Conservation (phyloP, 2,113 vertebrate species). For the Coturnix japonica region DNA sequence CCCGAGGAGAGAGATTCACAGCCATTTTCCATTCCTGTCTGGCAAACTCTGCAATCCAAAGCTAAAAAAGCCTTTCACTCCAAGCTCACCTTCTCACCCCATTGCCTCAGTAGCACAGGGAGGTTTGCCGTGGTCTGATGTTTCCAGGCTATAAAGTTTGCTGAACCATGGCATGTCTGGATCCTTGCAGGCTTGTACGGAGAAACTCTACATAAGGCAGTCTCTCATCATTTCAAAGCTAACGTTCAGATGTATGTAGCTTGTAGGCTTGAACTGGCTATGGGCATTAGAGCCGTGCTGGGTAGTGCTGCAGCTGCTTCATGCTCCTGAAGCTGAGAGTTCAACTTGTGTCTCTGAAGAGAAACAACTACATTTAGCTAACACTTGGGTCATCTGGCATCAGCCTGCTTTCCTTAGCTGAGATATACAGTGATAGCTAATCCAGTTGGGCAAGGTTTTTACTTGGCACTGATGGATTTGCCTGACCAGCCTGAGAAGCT, state of each 20-base stretch:
- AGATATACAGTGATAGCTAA: neutral
- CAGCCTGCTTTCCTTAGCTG: neutral
- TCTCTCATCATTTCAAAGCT: neutral
- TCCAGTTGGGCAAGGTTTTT: constrained; percentile 18
- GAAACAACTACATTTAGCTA: neutral
- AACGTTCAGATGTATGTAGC: neutral
- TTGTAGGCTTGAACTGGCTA: neutral
- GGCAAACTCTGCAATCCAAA: neutral
- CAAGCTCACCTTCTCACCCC: rapidly evolving
- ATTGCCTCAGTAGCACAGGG: too few relatives aligned
- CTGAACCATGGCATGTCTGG: neutral
- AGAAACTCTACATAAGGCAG: neutral
- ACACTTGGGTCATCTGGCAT: neutral
- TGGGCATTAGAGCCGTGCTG: neutral
- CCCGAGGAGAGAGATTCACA: neutral
- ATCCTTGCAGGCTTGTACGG: neutral
- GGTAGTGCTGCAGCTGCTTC: neutral
- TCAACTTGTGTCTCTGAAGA: neutral
- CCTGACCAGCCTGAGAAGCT: neutral
- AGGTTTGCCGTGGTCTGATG: neutral
- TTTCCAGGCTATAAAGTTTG: neutral
- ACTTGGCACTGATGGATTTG: constrained; percentile 15
- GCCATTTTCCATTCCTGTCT: neutral
- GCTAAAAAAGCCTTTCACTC: neutral
- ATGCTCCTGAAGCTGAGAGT: neutral